Evolutionary conservation across 1,140 invertebrate species (phyloP).

Genomic region (Trachymyrmex cornetzi): DNA sequence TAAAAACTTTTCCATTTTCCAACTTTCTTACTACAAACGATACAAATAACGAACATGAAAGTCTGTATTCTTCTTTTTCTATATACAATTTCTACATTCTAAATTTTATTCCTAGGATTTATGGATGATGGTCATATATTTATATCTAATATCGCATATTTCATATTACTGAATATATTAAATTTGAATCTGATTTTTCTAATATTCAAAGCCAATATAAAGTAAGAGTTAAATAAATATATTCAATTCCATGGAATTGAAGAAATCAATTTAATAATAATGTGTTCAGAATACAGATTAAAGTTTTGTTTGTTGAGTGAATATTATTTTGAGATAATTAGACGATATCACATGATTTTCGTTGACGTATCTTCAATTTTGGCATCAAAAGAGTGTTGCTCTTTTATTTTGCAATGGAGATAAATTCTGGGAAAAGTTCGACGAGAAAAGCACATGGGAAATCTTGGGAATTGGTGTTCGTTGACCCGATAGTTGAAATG

Average conservation of each 20-base stretch:
- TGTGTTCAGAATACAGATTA: neutral
- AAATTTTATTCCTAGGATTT: neutral
- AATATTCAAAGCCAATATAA: neutral
- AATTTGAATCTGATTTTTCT: neutral
- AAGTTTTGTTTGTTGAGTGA: neutral
- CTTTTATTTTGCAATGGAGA: neutral
- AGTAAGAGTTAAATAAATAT: neutral
- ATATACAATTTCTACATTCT: neutral
- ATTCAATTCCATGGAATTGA: neutral
- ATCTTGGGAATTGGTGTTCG: slow-evolving; percentile 26
- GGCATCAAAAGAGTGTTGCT: neutral
- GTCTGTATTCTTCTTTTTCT: neutral
- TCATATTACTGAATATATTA: neutral
- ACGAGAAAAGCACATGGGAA: slow-evolving; percentile 4
- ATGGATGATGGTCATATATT: neutral
- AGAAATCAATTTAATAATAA: neutral
- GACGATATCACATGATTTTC: neutral
- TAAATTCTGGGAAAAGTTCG: slow-evolving; percentile 14
- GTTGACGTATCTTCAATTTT: neutral
- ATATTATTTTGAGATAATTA: neutral
- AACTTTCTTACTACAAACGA: slow-evolving; percentile 6
- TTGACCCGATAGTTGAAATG: slow-evolving; percentile 10
- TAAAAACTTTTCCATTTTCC: neutral
- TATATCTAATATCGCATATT: neutral
- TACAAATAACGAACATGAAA: neutral